Evolutionary conservation across 2,797 vertebrate genomes (phyloP), one percentile per base, ranked within the genome.

Genomic region (Geotrypetes seraphini): DNA sequence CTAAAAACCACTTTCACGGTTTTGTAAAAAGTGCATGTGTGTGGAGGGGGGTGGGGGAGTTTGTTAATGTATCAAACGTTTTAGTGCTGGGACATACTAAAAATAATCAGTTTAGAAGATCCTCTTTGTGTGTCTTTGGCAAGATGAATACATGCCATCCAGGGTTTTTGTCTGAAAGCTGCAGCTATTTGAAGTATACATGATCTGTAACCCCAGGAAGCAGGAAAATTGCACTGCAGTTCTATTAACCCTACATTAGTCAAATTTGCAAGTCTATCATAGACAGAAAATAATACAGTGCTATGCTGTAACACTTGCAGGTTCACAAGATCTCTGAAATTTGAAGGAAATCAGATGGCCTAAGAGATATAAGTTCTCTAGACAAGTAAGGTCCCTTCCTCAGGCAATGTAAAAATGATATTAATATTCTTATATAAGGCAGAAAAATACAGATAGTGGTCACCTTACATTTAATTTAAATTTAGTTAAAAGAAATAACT

Each of bases 121-220:
- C 29, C 25, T 22, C 29, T 43, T 35, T 23, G 16, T 44, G 22
- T 19, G 36, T 31, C 48, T 52, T 31, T 16, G 16, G 49, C 16
- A 39, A 50, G 44, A 57, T 32, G 43, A 48, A 44, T 42, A 34
- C 20, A 46, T 24, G 6, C 7, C n/a, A 8, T 8, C 1, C 22
- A 11, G 13, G 38, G 36, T 27, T 36, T 19, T n/a, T 7, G 29
- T 33, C 38, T 39, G 22, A 38, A 25, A 31, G 34, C n/a, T n/a
- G n/a, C n/a, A n/a, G n/a, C n/a, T n/a, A n/a, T n/a, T n/a, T n/a
- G 16, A 36, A 44, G 42, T 53, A 47, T 60, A 8, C 2, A 39
- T 33, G 25, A 46, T 47, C 50, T 55, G 36, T 51, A 48, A 49
- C 48, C 49, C 46, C 55, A 47, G 54, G 53, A 58, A 21, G 28